Base-by-base conservation (phyloP, 1,140 invertebrate species). In the Sesamia nonagrioides region DNA sequence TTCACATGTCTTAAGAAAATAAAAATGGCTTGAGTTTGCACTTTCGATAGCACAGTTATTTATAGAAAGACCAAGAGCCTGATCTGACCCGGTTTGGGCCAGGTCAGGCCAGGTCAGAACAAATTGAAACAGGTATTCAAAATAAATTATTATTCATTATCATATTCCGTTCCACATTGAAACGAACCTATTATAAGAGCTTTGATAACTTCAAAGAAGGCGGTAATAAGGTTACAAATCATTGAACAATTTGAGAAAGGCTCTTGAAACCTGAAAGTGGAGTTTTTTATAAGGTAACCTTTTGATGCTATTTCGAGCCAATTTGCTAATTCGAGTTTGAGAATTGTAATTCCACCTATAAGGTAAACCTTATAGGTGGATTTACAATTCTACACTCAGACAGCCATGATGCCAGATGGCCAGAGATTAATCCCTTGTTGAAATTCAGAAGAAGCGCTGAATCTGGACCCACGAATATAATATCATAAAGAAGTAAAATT, bases 121-220 rank as follows among this genome's bases (percentile, higher is more conserved):
- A 48, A 50, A 68, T 15, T n/a, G 50, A 48, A 48, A 18, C 4
- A 33, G 7, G 21, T 13, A 48, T 69, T 69, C n/a, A 48, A 27
- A 50, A 69, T 0, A 48, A 68, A 68, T 42, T 45, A 48, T 48
- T 68, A 21, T 45, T 27, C 33, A 17, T 60, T 27, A 27, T 69
- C 33, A 27, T 15, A 50, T 69, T 69, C 66, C 42, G 21, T 69
- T 69, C 33, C 42, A 50, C 21, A 69, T 69, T 45, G 33, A 69
- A 69, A 48, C 27, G 18, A 69, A 50, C n/a, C 66, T 50, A 69
- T 69, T 69, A 42, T 66, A 42, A 18, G 9, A 66, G 37, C 42
- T 27, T 50, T 69, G 42, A 68, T 50, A 69, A 45, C 37, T 66
- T 66, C 61, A 66, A 66, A 9, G 61, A 66, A 66, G 40, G 18